Base-by-base conservation (phyloP, 2,888 invertebrate genomes). In the Drosophila sordidapex region DNA sequence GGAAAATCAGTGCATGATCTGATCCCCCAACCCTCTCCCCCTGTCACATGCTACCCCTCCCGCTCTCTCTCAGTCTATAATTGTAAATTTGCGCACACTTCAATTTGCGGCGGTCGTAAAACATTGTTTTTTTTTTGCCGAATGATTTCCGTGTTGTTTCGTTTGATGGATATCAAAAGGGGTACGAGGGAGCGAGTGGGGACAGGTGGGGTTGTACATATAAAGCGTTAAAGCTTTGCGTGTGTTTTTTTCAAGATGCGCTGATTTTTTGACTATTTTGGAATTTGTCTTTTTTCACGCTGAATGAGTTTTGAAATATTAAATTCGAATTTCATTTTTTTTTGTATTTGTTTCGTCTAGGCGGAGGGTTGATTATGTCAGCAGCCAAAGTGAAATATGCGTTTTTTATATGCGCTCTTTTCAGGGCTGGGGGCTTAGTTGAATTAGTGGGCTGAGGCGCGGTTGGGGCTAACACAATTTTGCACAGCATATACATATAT, bases 21-120 rank as follows among this genome's bases (percentile, higher is more conserved):
- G 64, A 56, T 31, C 36, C 35, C 62, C 53, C n/a, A 13, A 40
- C 36, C 36, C n/a, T 35, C 40, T 18, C 29, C 38, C 51, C 43
- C 58, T 46, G 46, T 46, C 46, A 46, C 46, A 46, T 51, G 51
- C 4, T 21, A 10, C 15, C 31, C 21, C 54, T 18, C 43, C 13
- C 43, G 29, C 18, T n/a, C 27, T n/a, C 27, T 2, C 25, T 2
- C 65, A 33, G 49, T 29, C 46, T 46, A 31, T 46, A 83, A 87
- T 82, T 81, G 87, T 73, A 71, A 80, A 82, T 72, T 85, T 85
- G 86, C 70, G 83, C 81, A 81, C 82, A 83, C 84, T 81, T 83
- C 81, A 76, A 89, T 85, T 89, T 72, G 87, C 69, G 63, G 70
- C 78, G 89, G 59, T 83, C 71, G 78, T 88, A 88, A 88, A 83